phyloP scores from a whole-genome alignment of 2,113 vertebrate species.

The Syngnathoides biaculeatus region DNA sequence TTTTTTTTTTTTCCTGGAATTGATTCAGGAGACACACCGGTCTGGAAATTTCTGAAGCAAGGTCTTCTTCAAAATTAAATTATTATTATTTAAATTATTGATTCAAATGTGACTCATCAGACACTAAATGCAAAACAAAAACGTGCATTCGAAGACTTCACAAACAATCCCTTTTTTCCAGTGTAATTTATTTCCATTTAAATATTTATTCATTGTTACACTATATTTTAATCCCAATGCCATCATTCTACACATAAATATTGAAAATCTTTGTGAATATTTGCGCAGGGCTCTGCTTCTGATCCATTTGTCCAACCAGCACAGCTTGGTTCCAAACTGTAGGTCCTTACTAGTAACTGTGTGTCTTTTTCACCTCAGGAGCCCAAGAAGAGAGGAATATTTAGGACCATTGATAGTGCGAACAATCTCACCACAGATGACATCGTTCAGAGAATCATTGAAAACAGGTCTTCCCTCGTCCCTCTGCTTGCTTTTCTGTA shows the following conservation, averaged over 20 bases:
- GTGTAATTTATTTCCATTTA: background rate
- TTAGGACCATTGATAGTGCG: constrained; percentile 80
- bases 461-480: constrained; percentile 81
- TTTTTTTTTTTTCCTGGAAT: background rate
- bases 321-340: background rate
- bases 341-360: background rate
- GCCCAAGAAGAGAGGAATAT: constrained; percentile 83
- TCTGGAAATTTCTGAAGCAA: background rate
- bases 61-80: background rate
- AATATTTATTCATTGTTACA: background rate
- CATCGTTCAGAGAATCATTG: constrained; percentile 95
- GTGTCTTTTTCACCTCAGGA: constrained; percentile 71
- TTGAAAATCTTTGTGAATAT: background rate
- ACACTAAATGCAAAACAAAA: background rate
- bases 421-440: constrained; percentile 89
- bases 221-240: background rate
- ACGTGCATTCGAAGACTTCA: background rate
- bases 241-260: too few relatives aligned
- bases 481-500: background rate
- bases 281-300: background rate
- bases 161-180: background rate
- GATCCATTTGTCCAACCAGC: too few relatives aligned
- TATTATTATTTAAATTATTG: background rate
- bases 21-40: background rate
- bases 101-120: background rate